Evolutionary conservation across 2,113 vertebrate genomes (phyloP).

Genomic region (Laterallus jamaicensis): DNA sequence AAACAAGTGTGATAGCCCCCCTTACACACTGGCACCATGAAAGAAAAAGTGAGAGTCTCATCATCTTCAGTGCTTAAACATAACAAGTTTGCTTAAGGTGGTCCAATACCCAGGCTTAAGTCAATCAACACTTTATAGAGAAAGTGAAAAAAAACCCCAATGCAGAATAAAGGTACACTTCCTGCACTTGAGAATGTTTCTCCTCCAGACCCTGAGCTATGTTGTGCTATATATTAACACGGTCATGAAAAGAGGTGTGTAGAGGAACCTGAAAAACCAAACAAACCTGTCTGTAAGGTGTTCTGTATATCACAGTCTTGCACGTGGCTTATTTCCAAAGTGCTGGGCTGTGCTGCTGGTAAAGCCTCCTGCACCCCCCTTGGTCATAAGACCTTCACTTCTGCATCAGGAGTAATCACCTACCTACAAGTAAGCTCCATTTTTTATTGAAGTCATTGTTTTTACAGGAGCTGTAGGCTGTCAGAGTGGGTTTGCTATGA

Average conservation of each 20-base stretch:
- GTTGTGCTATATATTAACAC: slow-evolving; percentile 54
- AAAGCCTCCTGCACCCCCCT: slow-evolving; percentile 35
- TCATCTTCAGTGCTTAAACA: neutral
- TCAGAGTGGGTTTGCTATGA: neutral
- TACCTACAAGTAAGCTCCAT: slow-evolving; percentile 67
- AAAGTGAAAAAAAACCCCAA: neutral
- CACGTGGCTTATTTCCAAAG: slow-evolving; percentile 66
- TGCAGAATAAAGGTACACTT: slow-evolving; percentile 51
- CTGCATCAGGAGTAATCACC: neutral
- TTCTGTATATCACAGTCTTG: slow-evolving; percentile 66
- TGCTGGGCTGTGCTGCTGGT: neutral
- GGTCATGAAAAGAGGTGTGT: slow-evolving; percentile 71
- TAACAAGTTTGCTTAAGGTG: neutral
- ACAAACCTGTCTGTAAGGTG: slow-evolving; percentile 71
- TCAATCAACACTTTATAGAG: neutral
- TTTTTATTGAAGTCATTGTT: slow-evolving; percentile 14
- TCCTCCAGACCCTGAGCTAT: neutral
- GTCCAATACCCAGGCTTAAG: neutral
- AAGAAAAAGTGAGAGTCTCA: neutral
- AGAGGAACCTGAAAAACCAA: slow-evolving; percentile 76
- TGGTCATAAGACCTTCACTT: slow-evolving; percentile 33
- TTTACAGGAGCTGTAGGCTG: neutral
- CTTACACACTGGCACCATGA: neutral
- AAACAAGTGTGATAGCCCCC: neutral
- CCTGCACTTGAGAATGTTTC: slow-evolving; percentile 15